Percentiles rank a stretch among this genome's conserved stretches.
These are phyloP conservation scores for Thyatira batis DNA, from an alignment of 2,888 invertebrate genomes.

Conservation along the genomic window DNA sequence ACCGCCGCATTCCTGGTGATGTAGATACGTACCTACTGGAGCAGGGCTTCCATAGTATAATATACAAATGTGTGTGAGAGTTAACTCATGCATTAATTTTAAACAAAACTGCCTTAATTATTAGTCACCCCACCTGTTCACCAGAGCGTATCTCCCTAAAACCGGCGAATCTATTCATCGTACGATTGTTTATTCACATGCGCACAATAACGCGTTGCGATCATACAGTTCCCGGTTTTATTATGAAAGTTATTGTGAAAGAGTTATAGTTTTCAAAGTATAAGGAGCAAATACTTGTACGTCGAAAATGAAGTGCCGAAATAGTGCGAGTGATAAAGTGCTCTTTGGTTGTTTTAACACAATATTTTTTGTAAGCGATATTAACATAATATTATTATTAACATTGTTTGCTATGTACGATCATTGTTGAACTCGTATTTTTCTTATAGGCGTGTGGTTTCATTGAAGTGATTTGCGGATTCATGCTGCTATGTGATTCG, in stretches of 20 bases:
- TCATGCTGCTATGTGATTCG: conserved; percentile 87
- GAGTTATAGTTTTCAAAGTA: conserved; percentile 14
- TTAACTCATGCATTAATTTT: conserved; percentile 69
- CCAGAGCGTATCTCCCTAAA: conserved; percentile 81
- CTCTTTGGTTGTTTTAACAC: conserved; percentile 86
- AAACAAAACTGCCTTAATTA: conserved; percentile 79
- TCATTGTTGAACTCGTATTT: not conserved
- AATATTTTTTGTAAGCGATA: conserved; percentile 83
- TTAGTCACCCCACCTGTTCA: conserved; percentile 81
- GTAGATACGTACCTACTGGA: too few relatives aligned
- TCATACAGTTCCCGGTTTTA: conserved; percentile 25
- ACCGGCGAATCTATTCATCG: conserved; percentile 76
- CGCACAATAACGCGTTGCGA: conserved; percentile 48
- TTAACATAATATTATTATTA: conserved; percentile 6
- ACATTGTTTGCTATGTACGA: not conserved
- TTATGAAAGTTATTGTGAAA: conserved; percentile 16
- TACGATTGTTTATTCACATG: conserved; percentile 66
- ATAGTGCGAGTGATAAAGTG: conserved; percentile 83
- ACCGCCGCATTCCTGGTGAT: not conserved
- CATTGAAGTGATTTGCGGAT: conserved; percentile 86
- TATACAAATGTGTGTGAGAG: conserved; percentile 34
- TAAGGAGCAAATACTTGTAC: conserved; percentile 1
- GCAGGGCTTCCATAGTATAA: conserved; percentile 19
- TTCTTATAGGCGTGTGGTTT: conserved; percentile 86
- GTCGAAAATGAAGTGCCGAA: conserved; percentile 58